Conservation (phyloP, 2,888 invertebrate genomes). For the Panzeria rudis region DNA sequence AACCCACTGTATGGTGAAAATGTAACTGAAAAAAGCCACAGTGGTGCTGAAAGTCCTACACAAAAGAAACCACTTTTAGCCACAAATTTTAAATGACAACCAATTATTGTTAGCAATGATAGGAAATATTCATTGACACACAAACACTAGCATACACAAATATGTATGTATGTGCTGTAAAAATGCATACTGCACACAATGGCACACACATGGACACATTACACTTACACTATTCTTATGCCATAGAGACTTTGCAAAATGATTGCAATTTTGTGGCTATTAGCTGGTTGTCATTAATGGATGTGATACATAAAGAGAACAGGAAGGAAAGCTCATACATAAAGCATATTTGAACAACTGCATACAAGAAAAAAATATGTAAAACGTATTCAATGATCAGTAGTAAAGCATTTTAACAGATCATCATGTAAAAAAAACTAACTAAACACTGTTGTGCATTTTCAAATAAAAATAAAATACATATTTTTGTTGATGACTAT, state of each 20-base stretch:
- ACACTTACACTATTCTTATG: neutral
- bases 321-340: neutral
- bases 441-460: neutral
- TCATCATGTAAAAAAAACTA: neutral
- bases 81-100: constrained; percentile 74
- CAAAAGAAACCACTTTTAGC: constrained; percentile 57
- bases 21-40: constrained; percentile 62
- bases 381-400: constrained; percentile 16
- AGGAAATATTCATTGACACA: constrained; percentile 41
- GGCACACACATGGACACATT: neutral
- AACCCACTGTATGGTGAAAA: constrained; percentile 44
- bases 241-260: constrained; percentile 57
- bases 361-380: neutral
- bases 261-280: constrained; percentile 67
- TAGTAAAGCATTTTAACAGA: constrained; percentile 28
- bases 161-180: neutral
- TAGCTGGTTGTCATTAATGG: constrained; percentile 69
- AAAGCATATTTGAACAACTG: constrained; percentile 13
- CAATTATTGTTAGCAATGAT: constrained; percentile 72
- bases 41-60: constrained; percentile 42
- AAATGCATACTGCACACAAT: neutral
- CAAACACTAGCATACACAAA: neutral
- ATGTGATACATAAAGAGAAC: constrained; percentile 14
- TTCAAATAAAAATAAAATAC: neutral
- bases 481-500: neutral